These are phyloP conservation scores for Scaptomyza pallida DNA, from an alignment of 1,140 invertebrate species.

Conservation along the genomic window DNA sequence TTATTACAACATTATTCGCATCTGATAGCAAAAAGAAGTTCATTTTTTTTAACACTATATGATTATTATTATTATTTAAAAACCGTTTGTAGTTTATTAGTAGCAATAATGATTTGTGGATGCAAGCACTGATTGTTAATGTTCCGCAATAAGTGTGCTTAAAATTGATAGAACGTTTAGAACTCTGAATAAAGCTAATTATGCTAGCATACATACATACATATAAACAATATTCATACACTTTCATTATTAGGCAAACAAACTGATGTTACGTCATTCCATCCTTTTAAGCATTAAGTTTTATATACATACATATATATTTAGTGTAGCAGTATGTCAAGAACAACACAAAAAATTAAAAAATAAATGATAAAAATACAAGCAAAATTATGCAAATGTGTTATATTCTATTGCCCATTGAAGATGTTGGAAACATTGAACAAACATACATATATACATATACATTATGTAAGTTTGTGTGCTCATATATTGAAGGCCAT, in stretches of 20 bases:
- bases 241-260: constrained; percentile 1
- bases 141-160: constrained; percentile 12
- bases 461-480: no score
- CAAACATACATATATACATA: neutral
- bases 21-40: constrained; percentile 1
- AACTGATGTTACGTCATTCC: constrained; percentile 39
- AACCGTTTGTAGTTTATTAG: neutral
- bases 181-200: neutral
- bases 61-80: neutral
- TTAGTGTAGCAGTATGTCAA: constrained; percentile 6
- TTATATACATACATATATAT: constrained; percentile 1
- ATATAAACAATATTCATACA: neutral
- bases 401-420: neutral
- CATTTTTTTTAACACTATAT: neutral
- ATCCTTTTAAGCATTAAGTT: constrained; percentile 43
- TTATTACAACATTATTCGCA: constrained; percentile 24
- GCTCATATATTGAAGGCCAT: neutral
- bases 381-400: constrained; percentile 32
- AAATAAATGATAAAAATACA: constrained; percentile 21
- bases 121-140: neutral
- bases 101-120: neutral
- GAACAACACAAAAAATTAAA: constrained; percentile 25
- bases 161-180: neutral
- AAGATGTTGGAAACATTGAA: constrained; percentile 1
- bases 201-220: neutral